These are phyloP conservation scores for Meiosimyza decipiens DNA, from an alignment of 2,888 invertebrate genomes.

Conservation along the genomic window DNA sequence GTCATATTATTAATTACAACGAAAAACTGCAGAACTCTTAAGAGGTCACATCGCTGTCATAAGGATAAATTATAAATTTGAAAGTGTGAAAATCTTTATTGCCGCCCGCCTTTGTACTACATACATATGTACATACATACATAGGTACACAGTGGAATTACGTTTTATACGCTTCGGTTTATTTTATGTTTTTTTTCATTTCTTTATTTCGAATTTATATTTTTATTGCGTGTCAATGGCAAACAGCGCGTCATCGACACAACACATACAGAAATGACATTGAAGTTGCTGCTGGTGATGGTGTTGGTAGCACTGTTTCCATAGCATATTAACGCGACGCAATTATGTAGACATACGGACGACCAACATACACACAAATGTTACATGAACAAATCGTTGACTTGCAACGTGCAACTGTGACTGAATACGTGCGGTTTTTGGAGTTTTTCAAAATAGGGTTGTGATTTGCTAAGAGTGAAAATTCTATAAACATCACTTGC, in stretches of 20 bases:
- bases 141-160: neutral
- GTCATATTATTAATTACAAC: neutral
- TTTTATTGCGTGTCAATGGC: constrained; percentile 63
- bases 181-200: constrained; percentile 36
- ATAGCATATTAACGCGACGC: neutral
- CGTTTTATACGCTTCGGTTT: neutral
- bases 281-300: constrained; percentile 33
- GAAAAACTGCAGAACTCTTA: neutral
- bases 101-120: neutral
- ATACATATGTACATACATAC: neutral
- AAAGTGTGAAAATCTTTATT: constrained; percentile 22
- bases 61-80: neutral
- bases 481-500: too few relatives aligned
- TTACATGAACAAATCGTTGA: too few relatives aligned
- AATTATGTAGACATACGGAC: too few relatives aligned
- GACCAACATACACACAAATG: too few relatives aligned
- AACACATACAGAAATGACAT: constrained; percentile 41
- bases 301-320: constrained; percentile 27
- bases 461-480: too few relatives aligned
- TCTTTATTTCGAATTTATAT: constrained; percentile 32
- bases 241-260: constrained; percentile 56
- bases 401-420: too few relatives aligned
- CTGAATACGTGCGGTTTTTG: too few relatives aligned
- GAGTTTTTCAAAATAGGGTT: too few relatives aligned
- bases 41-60: constrained; percentile 4